These are phyloP conservation scores for Palythoa caribaeorum DNA, from an alignment of 92 coral and sea anemone species.

Conservation along the genomic window DNA sequence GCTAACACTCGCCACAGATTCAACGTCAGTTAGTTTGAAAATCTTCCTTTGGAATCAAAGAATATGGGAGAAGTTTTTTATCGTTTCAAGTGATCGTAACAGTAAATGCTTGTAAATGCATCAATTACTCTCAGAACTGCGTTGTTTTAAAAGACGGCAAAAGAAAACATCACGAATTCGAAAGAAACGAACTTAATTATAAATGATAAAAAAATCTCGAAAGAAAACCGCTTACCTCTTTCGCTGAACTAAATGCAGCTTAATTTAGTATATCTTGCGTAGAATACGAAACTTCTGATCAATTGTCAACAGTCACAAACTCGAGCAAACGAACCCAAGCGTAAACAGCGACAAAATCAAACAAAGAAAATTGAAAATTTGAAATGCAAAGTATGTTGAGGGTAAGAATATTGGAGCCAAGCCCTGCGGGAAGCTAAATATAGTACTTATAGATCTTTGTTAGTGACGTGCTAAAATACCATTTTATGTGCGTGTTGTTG, in stretches of 20 bases:
- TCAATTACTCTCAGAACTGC: neutral
- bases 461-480: neutral
- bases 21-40: neutral
- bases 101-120: neutral
- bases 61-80: neutral
- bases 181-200: neutral
- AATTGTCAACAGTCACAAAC: neutral
- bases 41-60: neutral
- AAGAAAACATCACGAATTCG: neutral
- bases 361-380: constrained; percentile 43
- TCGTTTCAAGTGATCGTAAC: neutral
- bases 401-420: neutral
- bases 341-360: constrained; percentile 32
- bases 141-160: neutral
- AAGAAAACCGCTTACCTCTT: constrained; percentile 7
- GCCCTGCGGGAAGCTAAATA: neutral
- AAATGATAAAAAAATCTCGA: neutral
- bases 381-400: constrained; percentile 39
- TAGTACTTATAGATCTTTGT: neutral
- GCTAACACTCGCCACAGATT: neutral
- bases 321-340: constrained; percentile 17
- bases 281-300: neutral
- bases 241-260: neutral
- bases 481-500: neutral
- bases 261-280: neutral